Percentiles rank a stretch among this genome's conserved stretches.
Conservation (phyloP, 1,140 invertebrate species). For the Camponotus vicinus region DNA sequence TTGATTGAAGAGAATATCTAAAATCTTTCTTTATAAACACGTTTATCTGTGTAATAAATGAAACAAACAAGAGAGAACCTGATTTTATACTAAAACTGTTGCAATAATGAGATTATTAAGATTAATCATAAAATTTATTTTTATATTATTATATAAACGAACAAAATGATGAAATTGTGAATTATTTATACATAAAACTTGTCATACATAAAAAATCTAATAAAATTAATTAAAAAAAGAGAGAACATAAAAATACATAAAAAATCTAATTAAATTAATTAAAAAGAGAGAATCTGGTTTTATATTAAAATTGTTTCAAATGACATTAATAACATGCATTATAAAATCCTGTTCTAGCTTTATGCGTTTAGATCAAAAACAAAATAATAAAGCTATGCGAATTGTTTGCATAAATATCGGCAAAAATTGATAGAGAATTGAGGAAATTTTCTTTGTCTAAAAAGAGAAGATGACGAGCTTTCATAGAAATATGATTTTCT, state of each 20-base stretch:
- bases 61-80: neutral
- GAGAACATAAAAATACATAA: neutral
- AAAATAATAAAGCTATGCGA: neutral
- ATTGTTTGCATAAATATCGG: neutral
- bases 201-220: too few relatives aligned
- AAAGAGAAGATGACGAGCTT: neutral
- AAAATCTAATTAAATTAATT: too few relatives aligned
- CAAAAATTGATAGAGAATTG: neutral
- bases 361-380: too few relatives aligned
- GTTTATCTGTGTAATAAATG: neutral
- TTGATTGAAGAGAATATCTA: conserved; percentile 2
- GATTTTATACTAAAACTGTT: neutral
- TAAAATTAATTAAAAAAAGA: too few relatives aligned
- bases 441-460: neutral
- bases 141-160: too few relatives aligned
- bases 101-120: neutral
- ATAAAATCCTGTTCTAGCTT: neutral
- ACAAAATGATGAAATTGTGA: neutral
- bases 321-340: neutral
- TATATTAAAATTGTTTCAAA: conserved; percentile 1
- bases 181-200: neutral
- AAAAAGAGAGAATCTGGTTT: neutral
- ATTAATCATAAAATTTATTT: neutral
- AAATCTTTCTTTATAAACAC: too few relatives aligned
- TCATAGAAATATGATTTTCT: neutral